phyloP scores from a whole-genome alignment of 2,888 invertebrate species.

The Pammene aurita region DNA sequence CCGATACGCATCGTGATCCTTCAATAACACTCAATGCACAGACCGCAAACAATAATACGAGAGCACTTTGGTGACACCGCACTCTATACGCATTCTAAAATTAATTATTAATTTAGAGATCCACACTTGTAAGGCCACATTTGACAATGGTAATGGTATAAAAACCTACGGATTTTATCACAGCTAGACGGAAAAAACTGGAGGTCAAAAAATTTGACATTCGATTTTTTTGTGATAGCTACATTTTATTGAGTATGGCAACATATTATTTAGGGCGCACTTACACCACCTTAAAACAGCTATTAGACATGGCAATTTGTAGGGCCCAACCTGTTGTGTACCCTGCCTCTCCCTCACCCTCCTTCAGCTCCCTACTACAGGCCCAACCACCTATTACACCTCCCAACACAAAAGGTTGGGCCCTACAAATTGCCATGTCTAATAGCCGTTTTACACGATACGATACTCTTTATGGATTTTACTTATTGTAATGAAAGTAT shows the following conservation, averaged over 20 bases:
- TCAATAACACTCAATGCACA: constrained; percentile 73
- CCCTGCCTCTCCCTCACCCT: too few species aligned
- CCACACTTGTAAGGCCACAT: constrained; percentile 69
- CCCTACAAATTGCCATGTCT: too few species aligned
- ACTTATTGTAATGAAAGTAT: too few species aligned
- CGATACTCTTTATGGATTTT: too few species aligned
- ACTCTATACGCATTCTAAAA: constrained; percentile 77
- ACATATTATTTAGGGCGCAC: constrained; percentile 38
- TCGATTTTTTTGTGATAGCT: constrained; percentile 44
- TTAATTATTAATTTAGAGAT: constrained; percentile 55
- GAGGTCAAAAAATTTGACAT: constrained; percentile 66
- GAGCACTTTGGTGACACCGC: constrained; percentile 61
- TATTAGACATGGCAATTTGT: too few species aligned
- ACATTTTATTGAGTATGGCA: constrained; percentile 41
- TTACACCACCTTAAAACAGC: background rate
- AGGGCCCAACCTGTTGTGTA: too few species aligned
- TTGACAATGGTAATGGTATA: constrained; percentile 62
- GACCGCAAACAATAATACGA: constrained; percentile 66
- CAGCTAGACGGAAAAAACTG: constrained; percentile 65
- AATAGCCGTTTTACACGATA: too few species aligned
- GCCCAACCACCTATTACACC: too few species aligned
- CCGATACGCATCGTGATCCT: constrained; percentile 81
- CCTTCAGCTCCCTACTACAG: too few species aligned
- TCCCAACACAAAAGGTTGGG: too few species aligned
- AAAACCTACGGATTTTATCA: constrained; percentile 63